These are phyloP conservation scores for Drosophila repletoides DNA, from an alignment of 1,140 invertebrate species.

Conservation along the genomic window DNA sequence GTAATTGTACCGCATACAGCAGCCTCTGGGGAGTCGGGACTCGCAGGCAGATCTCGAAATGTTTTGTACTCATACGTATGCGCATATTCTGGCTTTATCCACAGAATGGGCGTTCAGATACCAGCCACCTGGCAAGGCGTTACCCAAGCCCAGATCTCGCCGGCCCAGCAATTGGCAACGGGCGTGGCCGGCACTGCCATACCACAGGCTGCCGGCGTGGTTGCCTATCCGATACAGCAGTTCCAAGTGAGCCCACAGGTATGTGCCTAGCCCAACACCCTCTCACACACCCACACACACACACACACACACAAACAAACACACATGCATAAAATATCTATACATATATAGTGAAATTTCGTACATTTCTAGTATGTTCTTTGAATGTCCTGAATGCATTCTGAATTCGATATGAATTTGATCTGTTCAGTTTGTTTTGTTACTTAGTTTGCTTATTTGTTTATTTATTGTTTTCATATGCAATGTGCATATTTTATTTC, in stretches of 20 bases:
- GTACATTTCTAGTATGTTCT: conserved; percentile 55
- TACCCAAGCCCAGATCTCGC: conserved; percentile 84
- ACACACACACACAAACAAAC: conserved; percentile 7
- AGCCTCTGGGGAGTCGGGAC: conserved; percentile 31
- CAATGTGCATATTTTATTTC: too few relatives aligned
- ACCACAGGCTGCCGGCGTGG: conserved; percentile 87
- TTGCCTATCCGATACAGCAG: conserved; percentile 92
- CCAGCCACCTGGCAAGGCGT: conserved; percentile 87
- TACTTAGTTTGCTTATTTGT: conserved; percentile 44
- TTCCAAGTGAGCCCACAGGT: conserved; percentile 88
- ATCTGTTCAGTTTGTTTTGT: conserved; percentile 7
- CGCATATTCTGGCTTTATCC: conserved; percentile 18
- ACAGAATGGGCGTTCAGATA: conserved; percentile 90
- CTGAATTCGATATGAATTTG: conserved; percentile 39
- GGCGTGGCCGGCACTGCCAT: conserved; percentile 84
- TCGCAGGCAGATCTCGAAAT: conserved; percentile 17
- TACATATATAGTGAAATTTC: conserved; percentile 28
- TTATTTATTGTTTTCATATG: conserved; percentile 27
- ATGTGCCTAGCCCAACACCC: conserved; percentile 38
- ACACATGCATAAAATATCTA: conserved; percentile 14
- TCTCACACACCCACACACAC: not conserved
- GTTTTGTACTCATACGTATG: conserved; percentile 17
- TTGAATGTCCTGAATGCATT: conserved; percentile 68
- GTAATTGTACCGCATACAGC: conserved; percentile 31
- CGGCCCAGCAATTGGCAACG: conserved; percentile 84